Conservation (phyloP, 2,888 invertebrate genomes). For the Xestobium rufovillosum region DNA sequence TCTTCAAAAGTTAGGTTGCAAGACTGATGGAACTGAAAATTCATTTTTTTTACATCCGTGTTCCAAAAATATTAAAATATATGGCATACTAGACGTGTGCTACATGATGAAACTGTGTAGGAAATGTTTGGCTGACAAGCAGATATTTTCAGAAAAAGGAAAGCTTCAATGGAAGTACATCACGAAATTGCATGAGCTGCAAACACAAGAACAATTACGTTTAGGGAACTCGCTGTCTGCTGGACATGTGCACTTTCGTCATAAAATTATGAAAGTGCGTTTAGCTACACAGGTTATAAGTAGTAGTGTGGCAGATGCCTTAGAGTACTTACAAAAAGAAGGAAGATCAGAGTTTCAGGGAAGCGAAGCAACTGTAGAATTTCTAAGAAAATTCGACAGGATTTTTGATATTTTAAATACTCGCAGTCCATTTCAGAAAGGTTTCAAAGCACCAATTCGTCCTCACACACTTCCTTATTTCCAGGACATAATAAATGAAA, state of each 20-base stretch:
- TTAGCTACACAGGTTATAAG: slow-evolving; percentile 23
- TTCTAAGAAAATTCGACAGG: slow-evolving; percentile 20
- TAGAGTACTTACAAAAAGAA: slow-evolving; percentile 17
- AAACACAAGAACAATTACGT: slow-evolving; percentile 19
- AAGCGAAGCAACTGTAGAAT: slow-evolving; percentile 21
- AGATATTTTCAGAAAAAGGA: slow-evolving; percentile 14
- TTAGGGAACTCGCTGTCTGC: slow-evolving; percentile 22
- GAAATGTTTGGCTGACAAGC: slow-evolving; percentile 19
- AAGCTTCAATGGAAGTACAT: slow-evolving; percentile 17
- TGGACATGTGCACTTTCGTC: slow-evolving; percentile 21
- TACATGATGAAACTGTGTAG: slow-evolving; percentile 21
- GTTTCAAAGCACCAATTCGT: slow-evolving; percentile 22
- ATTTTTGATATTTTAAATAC: slow-evolving; percentile 24
- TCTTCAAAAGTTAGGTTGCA: slow-evolving; percentile 17
- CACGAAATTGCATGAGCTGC: slow-evolving; percentile 18
- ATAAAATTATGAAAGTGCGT: slow-evolving; percentile 24
- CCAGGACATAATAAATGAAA: slow-evolving; percentile 13
- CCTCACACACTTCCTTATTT: slow-evolving; percentile 16
- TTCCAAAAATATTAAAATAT: slow-evolving; percentile 8
- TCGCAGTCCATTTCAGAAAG: slow-evolving; percentile 23
- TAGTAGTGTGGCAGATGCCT: slow-evolving; percentile 21
- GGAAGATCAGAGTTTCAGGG: slow-evolving; percentile 15
- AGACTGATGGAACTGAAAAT: slow-evolving; percentile 9
- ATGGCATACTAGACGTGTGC: slow-evolving; percentile 20
- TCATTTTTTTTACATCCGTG: slow-evolving; percentile 19